Percentiles rank a stretch among this genome's conserved stretches.
Conservation (phyloP, 2,888 invertebrate genomes). For the Nomada ruficornis region DNA sequence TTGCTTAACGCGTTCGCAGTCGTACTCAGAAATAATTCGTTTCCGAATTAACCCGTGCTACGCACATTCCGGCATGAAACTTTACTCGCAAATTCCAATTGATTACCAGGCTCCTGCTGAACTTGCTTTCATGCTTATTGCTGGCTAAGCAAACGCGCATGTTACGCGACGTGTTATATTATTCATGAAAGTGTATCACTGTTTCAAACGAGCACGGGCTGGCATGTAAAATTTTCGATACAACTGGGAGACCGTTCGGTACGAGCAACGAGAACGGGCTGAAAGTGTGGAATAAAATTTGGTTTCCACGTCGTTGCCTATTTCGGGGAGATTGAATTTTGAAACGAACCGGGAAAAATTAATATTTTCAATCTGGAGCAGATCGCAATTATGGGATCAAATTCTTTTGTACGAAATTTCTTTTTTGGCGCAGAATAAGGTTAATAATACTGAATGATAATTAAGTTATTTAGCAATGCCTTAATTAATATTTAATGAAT, state of each 20-base stretch:
- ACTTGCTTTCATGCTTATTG: conserved; percentile 25
- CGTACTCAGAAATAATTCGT: not conserved
- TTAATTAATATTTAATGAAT: too few relatives aligned
- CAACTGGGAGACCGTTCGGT: not conserved
- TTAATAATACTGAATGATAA: too few relatives aligned
- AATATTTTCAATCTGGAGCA: not conserved
- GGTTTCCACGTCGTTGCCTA: not conserved
- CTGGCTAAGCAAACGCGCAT: conserved; percentile 1
- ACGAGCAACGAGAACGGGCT: not conserved
- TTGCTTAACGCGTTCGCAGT: not conserved
- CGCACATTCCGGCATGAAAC: not conserved
- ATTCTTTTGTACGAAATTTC: not conserved
- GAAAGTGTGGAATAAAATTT: not conserved
- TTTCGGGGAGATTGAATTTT: not conserved
- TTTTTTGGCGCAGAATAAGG: too few relatives aligned
- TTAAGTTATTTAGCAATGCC: too few relatives aligned
- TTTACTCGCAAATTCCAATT: conserved; percentile 25
- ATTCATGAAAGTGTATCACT: conserved; percentile 11
- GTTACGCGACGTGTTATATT: conserved; percentile 5
- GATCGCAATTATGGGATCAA: too few relatives aligned
- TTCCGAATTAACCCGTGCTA: not conserved
- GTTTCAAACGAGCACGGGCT: not conserved
- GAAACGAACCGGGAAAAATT: not conserved
- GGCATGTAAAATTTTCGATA: not conserved
- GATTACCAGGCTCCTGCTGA: conserved; percentile 20